Percentiles rank a stretch among this genome's conserved stretches.
phyloP scores from a whole-genome alignment of 2,888 invertebrate genomes.

The Pteria penguin region DNA sequence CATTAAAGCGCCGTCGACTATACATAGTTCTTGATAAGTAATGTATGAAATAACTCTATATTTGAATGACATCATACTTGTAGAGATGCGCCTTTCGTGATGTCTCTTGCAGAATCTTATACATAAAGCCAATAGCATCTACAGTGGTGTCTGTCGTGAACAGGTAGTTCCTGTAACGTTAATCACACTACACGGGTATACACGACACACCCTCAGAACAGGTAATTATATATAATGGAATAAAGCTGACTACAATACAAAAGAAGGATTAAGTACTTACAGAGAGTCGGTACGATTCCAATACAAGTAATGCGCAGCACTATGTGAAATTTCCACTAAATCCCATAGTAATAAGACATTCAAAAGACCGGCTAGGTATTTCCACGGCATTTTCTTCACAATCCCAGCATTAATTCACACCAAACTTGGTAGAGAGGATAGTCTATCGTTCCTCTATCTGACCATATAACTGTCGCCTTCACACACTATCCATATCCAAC shows the following conservation, averaged over 20 bases:
- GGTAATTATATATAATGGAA: too few species aligned
- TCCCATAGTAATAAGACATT: background rate
- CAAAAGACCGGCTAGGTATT: background rate
- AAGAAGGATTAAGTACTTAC: background rate
- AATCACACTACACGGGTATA: too few species aligned
- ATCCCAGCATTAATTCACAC: background rate
- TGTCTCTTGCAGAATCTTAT: too few species aligned
- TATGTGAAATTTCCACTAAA: background rate
- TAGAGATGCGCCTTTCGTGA: too few species aligned
- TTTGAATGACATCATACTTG: too few species aligned
- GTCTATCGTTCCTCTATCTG: background rate
- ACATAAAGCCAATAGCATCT: too few species aligned
- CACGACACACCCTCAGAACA: too few species aligned
- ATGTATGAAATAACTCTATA: too few species aligned
- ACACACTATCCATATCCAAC: background rate
- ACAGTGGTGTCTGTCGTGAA: too few species aligned
- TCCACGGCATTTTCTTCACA: background rate
- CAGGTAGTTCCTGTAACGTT: too few species aligned
- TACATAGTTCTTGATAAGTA: too few species aligned
- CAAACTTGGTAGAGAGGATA: background rate
- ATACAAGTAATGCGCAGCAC: background rate
- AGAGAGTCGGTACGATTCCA: background rate
- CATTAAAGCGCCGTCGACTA: too few species aligned
- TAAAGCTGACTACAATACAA: background rate
- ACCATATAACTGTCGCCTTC: background rate